phyloP scores from a whole-genome alignment of 2,113 vertebrate species.

The Rhabdomys dilectus region DNA sequence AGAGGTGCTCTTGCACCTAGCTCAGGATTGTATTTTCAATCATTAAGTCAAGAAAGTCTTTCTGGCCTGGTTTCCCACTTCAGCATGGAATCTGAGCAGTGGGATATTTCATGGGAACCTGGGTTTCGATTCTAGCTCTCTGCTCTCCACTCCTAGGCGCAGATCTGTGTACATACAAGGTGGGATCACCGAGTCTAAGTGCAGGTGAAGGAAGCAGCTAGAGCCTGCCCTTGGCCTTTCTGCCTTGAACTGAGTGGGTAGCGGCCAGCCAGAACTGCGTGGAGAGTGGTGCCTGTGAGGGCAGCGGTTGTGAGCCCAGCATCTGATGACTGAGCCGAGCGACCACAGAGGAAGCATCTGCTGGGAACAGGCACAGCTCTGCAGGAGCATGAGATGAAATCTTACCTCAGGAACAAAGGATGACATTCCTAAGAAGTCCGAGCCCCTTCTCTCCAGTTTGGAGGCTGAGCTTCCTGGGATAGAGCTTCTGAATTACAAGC shows the following conservation, averaged over 20 bases:
- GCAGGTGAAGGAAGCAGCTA: background rate
- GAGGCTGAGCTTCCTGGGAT: background rate
- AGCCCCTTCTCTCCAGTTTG: conserved; percentile 22
- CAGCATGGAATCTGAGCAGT: conserved; percentile 17
- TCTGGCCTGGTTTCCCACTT: conserved; percentile 33
- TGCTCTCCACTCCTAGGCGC: conserved; percentile 34
- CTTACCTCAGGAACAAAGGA: conserved; percentile 46
- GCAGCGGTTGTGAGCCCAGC: background rate
- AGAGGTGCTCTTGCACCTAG: background rate
- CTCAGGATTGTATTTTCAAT: background rate
- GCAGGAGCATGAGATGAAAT: background rate
- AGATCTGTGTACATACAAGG: background rate
- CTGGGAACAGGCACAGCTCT: conserved; percentile 13
- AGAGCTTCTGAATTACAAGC: background rate
- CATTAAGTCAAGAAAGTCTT: conserved; percentile 4
- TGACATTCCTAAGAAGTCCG: background rate
- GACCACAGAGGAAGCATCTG: background rate
- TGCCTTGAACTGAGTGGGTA: background rate
- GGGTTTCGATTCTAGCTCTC: conserved; percentile 26
- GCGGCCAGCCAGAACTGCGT: background rate
- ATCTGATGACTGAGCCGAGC: background rate
- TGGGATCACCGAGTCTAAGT: background rate
- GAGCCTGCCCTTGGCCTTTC: conserved; percentile 3
- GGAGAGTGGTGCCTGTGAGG: background rate
- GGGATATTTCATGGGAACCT: background rate